phyloP scores from a whole-genome alignment of 2,888 invertebrate species.

The Pristionchus arcanus region DNA sequence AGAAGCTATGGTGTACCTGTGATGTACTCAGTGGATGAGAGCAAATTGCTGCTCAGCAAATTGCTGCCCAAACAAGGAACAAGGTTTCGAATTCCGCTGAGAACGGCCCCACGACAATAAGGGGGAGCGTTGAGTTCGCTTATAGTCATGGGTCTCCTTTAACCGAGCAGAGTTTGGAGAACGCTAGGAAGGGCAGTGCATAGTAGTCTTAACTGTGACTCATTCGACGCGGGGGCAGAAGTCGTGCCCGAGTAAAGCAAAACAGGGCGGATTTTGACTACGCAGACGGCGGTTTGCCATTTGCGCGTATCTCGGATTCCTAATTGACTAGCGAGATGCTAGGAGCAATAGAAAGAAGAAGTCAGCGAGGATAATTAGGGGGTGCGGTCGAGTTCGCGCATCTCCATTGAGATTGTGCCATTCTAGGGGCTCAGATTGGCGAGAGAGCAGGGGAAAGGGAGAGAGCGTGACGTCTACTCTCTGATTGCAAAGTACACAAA shows the following conservation, averaged over 20 bases:
- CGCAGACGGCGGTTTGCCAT: neutral
- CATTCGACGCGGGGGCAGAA: no score
- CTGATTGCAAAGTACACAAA: conserved; percentile 23
- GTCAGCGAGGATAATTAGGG: conserved; percentile 14
- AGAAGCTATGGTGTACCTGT: neutral
- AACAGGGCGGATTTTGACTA: neutral
- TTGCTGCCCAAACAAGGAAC: neutral
- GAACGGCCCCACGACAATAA: no score
- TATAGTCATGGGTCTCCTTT: no score
- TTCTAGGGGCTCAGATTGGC: neutral
- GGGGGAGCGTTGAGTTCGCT: no score
- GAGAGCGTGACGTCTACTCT: neutral
- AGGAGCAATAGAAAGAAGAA: neutral
- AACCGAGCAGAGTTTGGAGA: no score
- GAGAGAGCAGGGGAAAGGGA: neutral
- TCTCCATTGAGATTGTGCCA: neutral
- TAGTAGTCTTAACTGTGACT: no score
- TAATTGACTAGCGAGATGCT: conserved; percentile 16
- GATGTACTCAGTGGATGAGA: neutral
- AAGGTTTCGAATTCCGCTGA: no score
- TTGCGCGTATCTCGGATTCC: conserved; percentile 21
- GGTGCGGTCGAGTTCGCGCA: conserved; percentile 23
- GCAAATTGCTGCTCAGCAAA: neutral
- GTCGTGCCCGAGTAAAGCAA: no score
- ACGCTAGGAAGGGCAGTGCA: no score